Conservation (phyloP, 2,113 vertebrate species). For the Echinops telfairi region DNA sequence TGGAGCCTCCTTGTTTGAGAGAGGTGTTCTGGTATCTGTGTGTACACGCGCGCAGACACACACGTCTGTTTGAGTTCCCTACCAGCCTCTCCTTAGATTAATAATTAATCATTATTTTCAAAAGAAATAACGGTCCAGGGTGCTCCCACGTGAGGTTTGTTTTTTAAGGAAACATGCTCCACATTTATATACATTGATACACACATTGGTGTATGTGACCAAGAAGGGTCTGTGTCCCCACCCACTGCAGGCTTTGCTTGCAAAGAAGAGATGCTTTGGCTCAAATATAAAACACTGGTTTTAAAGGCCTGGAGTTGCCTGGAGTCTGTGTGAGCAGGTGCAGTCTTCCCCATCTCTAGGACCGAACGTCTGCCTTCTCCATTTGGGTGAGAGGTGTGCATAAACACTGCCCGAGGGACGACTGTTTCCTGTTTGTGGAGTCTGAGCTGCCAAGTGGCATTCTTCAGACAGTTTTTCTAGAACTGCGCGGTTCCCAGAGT, state of each 20-base stretch:
- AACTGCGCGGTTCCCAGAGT: not conserved
- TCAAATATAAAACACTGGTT: constrained; percentile 40
- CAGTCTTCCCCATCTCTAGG: not conserved
- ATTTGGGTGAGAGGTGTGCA: not conserved
- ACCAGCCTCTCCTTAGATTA: constrained; percentile 15
- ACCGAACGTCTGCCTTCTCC: not conserved
- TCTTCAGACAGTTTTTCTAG: not conserved
- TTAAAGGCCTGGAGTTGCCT: not conserved
- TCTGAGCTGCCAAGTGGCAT: not conserved
- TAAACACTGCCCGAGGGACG: not conserved
- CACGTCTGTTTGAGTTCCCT: constrained; percentile 14
- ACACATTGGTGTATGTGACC: not conserved
- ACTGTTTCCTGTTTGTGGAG: not conserved
- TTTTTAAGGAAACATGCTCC: constrained; percentile 71
- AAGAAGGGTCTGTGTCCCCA: not conserved
- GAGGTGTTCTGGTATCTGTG: not conserved
- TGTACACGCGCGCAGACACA: not conserved
- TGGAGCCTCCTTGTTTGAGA: not conserved
- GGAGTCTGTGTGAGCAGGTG: not conserved
- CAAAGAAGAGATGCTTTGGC: not conserved
- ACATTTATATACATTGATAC: not conserved
- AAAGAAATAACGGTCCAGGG: constrained; percentile 49
- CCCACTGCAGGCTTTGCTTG: not conserved
- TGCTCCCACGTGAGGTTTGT: constrained; percentile 52
- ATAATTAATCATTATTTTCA: not conserved